phyloP scores from a whole-genome alignment of 2,797 vertebrate genomes.

The Lycodopsis pacificus region DNA sequence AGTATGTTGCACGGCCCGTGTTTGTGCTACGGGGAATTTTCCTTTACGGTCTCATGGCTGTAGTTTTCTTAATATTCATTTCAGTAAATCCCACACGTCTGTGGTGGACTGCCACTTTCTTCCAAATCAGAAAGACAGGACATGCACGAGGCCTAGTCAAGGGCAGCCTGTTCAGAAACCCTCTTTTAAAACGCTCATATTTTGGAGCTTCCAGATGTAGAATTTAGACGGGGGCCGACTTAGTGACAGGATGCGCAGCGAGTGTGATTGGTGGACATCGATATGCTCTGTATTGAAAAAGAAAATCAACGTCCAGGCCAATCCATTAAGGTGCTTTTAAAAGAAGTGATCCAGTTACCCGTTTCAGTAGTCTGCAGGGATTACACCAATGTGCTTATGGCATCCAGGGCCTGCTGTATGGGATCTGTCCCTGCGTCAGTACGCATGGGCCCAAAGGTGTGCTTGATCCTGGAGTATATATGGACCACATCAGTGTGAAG shows the following conservation, averaged over 20 bases:
- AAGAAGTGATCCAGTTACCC: slow-evolving; percentile 90
- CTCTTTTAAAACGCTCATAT: slow-evolving; percentile 69
- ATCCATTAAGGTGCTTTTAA: slow-evolving; percentile 90
- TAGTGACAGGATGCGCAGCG: slow-evolving; percentile 44
- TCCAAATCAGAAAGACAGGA: slow-evolving; percentile 42
- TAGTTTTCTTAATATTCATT: slow-evolving; percentile 48
- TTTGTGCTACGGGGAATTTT: slow-evolving; percentile 45
- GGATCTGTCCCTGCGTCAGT: slow-evolving; percentile 80
- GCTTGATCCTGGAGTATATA: slow-evolving; percentile 68
- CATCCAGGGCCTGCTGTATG: slow-evolving; percentile 81
- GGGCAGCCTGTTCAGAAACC: slow-evolving; percentile 61
- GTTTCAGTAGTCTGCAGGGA: slow-evolving; percentile 87
- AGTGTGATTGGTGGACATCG: slow-evolving; percentile 71
- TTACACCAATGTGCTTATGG: slow-evolving; percentile 90
- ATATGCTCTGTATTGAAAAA: slow-evolving; percentile 78
- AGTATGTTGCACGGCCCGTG: slow-evolving; percentile 19
- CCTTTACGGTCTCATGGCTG: slow-evolving; percentile 32
- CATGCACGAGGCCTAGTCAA: slow-evolving; percentile 67
- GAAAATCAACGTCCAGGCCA: slow-evolving; percentile 83
- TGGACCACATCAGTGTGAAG: slow-evolving; percentile 56
- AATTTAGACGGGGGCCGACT: slow-evolving; percentile 48
- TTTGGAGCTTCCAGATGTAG: slow-evolving; percentile 65
- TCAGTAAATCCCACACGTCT: slow-evolving; percentile 42
- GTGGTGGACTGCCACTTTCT: slow-evolving; percentile 44
- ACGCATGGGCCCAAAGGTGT: slow-evolving; percentile 68